Base-by-base conservation (phyloP, 2,797 vertebrate species). In the Lemur catta region DNA sequence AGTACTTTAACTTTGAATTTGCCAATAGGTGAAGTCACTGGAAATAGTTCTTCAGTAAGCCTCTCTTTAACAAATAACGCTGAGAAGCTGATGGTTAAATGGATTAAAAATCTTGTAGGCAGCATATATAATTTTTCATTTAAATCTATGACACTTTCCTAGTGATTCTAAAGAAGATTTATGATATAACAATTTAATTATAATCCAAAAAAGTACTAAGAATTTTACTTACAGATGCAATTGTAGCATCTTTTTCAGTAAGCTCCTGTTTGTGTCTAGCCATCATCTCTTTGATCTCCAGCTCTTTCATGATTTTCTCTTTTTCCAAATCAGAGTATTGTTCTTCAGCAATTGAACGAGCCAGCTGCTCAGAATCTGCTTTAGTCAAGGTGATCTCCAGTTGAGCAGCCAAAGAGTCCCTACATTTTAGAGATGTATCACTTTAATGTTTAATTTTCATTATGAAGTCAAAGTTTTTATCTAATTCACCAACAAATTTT, bases 221-320 rank as follows among this genome's bases (percentile, higher is more conserved):
- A 63, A 22, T 63, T 65, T 86, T 96, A 98, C 99, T 99, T 98
- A 99, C 99, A 84, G 99, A 99, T 93, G 98, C 98, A 98, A 99
- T 99, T 61, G 99, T 99, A 95, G 99, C 99, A 97, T 99, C 99
- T 98, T 99, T 99, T 97, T 99, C 99, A 0, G 98, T 85, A 74
- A 99, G 99, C 57, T 99, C 99, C 98, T 99, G 99, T 61, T 98
- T 99, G 97, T 99, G 99, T 95, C 99, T 98, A 0, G 99, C 99
- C 98, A 99, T 99, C 99, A 99, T 99, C 98, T 99, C 99, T 96
- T 99, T 99, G 96, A 99, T 99, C 98, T 99, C 99, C 96, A 99
- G 98, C 97, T 99, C 99, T 97, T 99, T 99, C 99, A 99, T 99
- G 97, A 99, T 99, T 98, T 99, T 99, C 98, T 99, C 99, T 98